phyloP scores from a whole-genome alignment of 2,113 vertebrate species.

The Chloebia gouldiae region DNA sequence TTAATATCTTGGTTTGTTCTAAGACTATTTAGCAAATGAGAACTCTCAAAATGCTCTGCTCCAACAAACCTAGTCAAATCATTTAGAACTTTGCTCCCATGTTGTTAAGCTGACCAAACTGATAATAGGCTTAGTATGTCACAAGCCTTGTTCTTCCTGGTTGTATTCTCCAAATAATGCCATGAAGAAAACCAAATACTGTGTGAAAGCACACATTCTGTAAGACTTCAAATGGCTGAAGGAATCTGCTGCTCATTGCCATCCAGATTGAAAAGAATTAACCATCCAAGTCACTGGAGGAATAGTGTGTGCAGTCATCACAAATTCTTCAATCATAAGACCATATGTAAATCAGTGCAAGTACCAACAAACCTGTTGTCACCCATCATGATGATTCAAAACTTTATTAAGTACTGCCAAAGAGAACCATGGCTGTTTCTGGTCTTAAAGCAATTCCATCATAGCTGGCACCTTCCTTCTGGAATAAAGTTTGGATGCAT shows the following conservation, averaged over 20 bases:
- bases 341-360: background rate
- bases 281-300: background rate
- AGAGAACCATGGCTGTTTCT: background rate
- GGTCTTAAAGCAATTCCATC: background rate
- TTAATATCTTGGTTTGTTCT: background rate
- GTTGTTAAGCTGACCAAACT: background rate
- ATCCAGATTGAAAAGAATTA: background rate
- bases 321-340: background rate
- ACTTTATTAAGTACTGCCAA: background rate
- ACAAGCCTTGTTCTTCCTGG: background rate
- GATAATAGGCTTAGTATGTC: background rate
- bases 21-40: background rate
- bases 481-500: background rate
- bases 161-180: background rate
- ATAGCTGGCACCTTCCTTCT: background rate
- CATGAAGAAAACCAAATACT: background rate
- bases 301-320: fast-evolving
- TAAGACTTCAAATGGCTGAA: background rate
- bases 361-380: background rate
- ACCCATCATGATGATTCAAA: background rate
- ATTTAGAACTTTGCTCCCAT: background rate
- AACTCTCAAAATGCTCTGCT: background rate
- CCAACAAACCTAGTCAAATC: background rate
- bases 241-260: background rate
- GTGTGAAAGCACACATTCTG: background rate